These are phyloP conservation scores for Ametastegia equiseti DNA, from an alignment of 2,888 invertebrate species.

Conservation along the genomic window DNA sequence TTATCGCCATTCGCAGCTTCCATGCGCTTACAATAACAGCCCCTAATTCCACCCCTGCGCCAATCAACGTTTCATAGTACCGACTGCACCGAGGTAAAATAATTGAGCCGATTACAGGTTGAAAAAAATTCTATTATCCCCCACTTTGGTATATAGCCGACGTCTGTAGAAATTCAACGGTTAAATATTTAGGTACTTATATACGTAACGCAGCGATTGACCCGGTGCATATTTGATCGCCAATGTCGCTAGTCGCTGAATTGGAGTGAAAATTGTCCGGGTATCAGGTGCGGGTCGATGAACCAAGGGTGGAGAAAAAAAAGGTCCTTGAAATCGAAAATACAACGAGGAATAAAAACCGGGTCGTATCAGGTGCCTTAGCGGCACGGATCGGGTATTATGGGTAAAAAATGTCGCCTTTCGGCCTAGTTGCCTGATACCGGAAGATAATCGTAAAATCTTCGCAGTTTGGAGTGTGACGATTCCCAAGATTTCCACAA, in stretches of 20 bases:
- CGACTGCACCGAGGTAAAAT: not conserved
- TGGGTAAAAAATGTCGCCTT: no score
- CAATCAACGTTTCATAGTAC: not conserved
- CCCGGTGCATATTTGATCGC: not conserved
- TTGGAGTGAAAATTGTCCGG: not conserved
- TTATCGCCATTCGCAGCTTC: not conserved
- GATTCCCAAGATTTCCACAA: no score
- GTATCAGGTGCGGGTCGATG: not conserved
- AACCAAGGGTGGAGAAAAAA: not conserved
- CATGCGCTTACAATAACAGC: not conserved
- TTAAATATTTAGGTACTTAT: no score
- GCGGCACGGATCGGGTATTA: not conserved
- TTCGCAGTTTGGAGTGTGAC: no score
- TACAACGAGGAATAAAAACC: not conserved
- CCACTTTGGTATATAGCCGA: not conserved
- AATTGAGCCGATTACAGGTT: not conserved
- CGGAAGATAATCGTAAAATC: slow-evolving; percentile 1
- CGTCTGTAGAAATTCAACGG: not conserved
- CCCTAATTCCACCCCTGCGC: not conserved
- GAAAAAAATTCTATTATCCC: not conserved
- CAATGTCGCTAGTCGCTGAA: not conserved
- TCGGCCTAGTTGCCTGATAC: no score
- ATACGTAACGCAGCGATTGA: not conserved
- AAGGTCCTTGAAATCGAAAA: not conserved
- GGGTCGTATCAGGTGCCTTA: not conserved